Base-by-base conservation (phyloP, 2,888 invertebrate species). In the Belgica antarctica region DNA sequence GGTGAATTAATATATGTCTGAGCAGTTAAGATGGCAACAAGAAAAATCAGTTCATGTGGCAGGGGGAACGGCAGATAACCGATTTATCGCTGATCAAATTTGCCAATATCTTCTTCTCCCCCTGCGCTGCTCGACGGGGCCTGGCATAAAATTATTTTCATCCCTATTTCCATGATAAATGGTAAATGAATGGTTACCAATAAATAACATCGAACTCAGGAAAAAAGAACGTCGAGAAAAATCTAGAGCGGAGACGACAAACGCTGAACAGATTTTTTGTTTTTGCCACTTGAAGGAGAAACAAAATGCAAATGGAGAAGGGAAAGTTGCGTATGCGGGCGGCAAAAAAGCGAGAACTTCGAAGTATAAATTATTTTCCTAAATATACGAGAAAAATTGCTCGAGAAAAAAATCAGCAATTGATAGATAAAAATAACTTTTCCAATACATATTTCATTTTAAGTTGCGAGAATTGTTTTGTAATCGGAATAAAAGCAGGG, bases 1-100 rank as follows among this genome's bases (percentile, higher is more conserved):
- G 22, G 52, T 52, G 52, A 8, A 10, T 34, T 7, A 7, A 10
- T 34, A 10, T 24, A 24, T 52, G 52, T 52, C 22, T 7, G 10
- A 22, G 4, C 5, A 52, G 24, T 4, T 22, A n/a, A 19, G 17
- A 3, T 24, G 24, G 15, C 19, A 52, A 52, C 41, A 41, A 41
- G n/a, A n/a, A n/a, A n/a, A n/a, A n/a, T n/a, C n/a, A n/a, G n/a
- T n/a, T n/a, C 41, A 41, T n/a, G 41, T 5, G 15, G 12, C 41
- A n/a, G n/a, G 5, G 17, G 7, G 46, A 46, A 15, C 4, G 3
- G 17, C 4, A 12, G 4, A 34, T 25, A 46, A 65, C 46, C 27
- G 47, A 65, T 47, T 65, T 65, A 65, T 65, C 65, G 65, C 47
- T 65, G 46, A 63, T 63, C 41, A 41, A 63, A 63, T 63, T 63